Evolutionary conservation across 37 sponge, comb jelly and placozoan genomes (phyloP), one percentile per base, ranked within the genome.

Genomic region (Lycopodina hypogea): DNA sequence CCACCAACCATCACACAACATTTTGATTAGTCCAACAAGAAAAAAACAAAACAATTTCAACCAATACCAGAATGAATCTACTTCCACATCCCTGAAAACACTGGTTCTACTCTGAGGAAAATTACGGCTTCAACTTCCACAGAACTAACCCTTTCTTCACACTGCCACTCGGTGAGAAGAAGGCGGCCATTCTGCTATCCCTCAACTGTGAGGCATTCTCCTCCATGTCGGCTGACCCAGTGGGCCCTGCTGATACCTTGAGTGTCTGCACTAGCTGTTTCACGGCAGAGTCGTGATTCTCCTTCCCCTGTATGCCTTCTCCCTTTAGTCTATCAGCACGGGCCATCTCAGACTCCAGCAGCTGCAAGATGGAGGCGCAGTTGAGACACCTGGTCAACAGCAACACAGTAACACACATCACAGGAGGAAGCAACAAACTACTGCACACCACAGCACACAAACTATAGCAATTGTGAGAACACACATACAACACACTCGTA

Each of bases 371-470:
- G 28, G 62, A 45, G 14, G 71, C 74, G 77, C 93, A 92, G 68
- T 88, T 92, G 38, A 51, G 42, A 36, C 93, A 81, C 92, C 92
- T 91, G 68, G 3, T 32, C 12, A 35, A 15, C 29, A n/a, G n/a
- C 56, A 28, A 78, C 38, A 33, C 12, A 29, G 34, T 17, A 69
- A 60, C 23, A 17, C 41, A 36, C 33, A 57, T 57, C 24, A 33
- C 32, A 19, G 33, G 12, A 35, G 18, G 17, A 45, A 45, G 8
- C 48, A 45, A 45, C 9, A 9, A 45, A 45, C 48, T 9, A 45
- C 4, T 45, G 48, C 48, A 45, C 48, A 45, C 4, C 48, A 45
- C 48, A 45, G 8, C 48, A 45, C n/a, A n/a, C n/a, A n/a, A n/a
- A n/a, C n/a, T n/a, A n/a, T n/a, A n/a, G n/a, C n/a, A n/a, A n/a